Evolutionary conservation across 2,113 vertebrate species (phyloP).

Genomic region (Globicephala melas): DNA sequence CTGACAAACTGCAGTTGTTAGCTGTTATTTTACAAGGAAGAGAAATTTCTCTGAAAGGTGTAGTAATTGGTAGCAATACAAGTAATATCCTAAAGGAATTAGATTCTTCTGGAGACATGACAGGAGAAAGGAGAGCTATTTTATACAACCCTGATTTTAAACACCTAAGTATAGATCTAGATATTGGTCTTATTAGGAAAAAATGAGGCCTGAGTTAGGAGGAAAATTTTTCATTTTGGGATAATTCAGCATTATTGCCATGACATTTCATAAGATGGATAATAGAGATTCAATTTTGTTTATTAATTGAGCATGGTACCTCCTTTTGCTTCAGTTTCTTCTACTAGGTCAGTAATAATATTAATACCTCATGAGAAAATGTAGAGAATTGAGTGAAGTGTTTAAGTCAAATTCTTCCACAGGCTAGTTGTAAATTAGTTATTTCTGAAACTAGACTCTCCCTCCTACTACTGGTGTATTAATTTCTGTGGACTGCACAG

Average conservation of each 20-base stretch:
- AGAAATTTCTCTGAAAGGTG: background rate
- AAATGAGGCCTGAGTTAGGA: background rate
- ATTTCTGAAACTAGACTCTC: conserved; percentile 40
- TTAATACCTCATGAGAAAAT: conserved; percentile 26
- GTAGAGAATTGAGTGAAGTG: background rate
- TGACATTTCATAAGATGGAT: background rate
- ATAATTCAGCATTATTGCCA: background rate
- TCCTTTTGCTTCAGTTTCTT: background rate
- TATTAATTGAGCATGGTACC: conserved; percentile 29
- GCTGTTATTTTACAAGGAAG: background rate
- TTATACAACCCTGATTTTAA: background rate
- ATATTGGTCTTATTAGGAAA: background rate
- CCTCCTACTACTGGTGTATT: background rate
- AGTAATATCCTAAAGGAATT: background rate
- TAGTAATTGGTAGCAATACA: background rate
- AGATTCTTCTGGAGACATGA: background rate
- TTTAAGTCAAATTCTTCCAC: conserved; percentile 47
- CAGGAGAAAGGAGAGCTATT: background rate
- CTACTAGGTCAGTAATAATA: background rate
- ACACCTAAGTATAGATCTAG: background rate
- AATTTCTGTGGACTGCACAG: background rate
- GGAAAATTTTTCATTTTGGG: background rate
- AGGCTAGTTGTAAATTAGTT: conserved; percentile 38
- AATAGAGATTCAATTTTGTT: conserved; percentile 24
- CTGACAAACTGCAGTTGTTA: background rate